Conservation (phyloP, 1,140 invertebrate genomes). For the Drosophila leontia region DNA sequence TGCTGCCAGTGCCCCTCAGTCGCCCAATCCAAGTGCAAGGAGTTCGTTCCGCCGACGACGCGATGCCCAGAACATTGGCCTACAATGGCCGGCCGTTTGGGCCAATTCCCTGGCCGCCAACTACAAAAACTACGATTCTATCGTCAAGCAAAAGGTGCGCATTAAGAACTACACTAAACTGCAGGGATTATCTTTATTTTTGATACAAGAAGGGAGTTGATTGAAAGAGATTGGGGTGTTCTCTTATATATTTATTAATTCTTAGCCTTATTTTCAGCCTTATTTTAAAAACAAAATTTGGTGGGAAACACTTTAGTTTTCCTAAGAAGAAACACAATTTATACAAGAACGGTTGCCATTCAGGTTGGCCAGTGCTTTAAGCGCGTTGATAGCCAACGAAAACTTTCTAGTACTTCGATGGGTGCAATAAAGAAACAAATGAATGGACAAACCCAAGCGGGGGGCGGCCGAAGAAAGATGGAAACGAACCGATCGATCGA, state of each 20-base stretch:
- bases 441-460: constrained; percentile 27
- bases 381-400: constrained; percentile 20
- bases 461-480: constrained; percentile 32
- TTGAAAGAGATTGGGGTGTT: not conserved
- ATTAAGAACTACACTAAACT: constrained; percentile 49
- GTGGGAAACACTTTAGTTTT: not conserved
- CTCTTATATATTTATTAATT: not conserved
- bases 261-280: not conserved
- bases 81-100: constrained; percentile 75
- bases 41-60: constrained; percentile 75
- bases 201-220: not conserved
- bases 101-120: constrained; percentile 71
- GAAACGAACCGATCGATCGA: constrained; percentile 62
- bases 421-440: constrained; percentile 49
- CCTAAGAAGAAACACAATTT: not conserved
- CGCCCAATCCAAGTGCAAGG: constrained; percentile 56
- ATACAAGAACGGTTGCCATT: not conserved
- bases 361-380: constrained; percentile 36
- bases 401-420: constrained; percentile 64
- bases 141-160: constrained; percentile 76
- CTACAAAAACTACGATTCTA: constrained; percentile 81
- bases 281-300: not conserved
- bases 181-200: not conserved
- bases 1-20: constrained; percentile 54
- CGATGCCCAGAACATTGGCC: constrained; percentile 65